These are phyloP conservation scores for Labrus mixtus DNA, from an alignment of 2,113 vertebrate genomes.

Conservation along the genomic window DNA sequence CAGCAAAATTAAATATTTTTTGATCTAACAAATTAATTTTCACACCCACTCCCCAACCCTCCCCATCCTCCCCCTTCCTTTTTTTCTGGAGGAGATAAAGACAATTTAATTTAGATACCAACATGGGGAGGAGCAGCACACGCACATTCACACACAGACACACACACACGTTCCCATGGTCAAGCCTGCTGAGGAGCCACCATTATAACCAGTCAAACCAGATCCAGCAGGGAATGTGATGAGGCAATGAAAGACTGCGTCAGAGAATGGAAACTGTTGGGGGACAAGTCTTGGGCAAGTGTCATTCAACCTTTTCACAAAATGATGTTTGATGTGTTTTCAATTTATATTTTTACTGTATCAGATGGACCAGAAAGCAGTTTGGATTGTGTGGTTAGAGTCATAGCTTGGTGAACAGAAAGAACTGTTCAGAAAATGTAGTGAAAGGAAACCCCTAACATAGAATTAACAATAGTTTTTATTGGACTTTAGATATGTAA, in stretches of 20 bases:
- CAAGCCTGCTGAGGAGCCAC: slow-evolving; percentile 52
- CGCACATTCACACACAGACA: slow-evolving; percentile 9
- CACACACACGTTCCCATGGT: slow-evolving; percentile 43
- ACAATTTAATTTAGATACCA: slow-evolving; percentile 89
- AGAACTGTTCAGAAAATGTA: too few species aligned
- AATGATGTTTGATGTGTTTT: background rate
- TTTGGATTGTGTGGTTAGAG: background rate
- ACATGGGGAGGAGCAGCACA: slow-evolving; percentile 71
- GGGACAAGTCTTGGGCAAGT: background rate
- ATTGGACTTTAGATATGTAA: too few species aligned
- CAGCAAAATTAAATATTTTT: slow-evolving; percentile 87
- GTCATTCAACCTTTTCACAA: background rate
- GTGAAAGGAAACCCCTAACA: too few species aligned
- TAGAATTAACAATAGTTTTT: too few species aligned
- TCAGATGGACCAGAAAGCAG: background rate
- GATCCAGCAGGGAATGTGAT: slow-evolving; percentile 2
- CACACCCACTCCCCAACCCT: slow-evolving; percentile 69
- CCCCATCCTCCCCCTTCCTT: slow-evolving; percentile 60
- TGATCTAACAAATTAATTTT: slow-evolving; percentile 89
- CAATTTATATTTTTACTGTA: background rate
- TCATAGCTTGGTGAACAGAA: too few species aligned
- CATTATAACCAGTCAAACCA: slow-evolving; percentile 10
- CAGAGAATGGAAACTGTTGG: background rate
- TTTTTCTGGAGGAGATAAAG: slow-evolving; percentile 83
- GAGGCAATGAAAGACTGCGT: background rate